Base-by-base conservation (phyloP, 2,888 invertebrate species). In the Cheiracanthium punctorium region DNA sequence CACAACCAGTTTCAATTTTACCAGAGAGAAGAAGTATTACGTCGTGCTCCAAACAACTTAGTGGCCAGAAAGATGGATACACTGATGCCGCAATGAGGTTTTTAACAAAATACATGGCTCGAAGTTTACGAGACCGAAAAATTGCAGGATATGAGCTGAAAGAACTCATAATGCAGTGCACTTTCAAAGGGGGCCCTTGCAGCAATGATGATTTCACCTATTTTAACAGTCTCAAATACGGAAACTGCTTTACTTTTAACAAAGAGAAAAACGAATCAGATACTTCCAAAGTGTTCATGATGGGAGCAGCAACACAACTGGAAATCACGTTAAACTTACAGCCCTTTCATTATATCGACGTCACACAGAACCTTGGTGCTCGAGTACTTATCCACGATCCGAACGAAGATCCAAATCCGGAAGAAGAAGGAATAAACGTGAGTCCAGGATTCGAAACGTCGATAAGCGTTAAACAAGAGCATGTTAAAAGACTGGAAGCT, bases 211-310 rank as follows among this genome's bases (percentile, higher is more conserved):
- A 70, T 0, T 70, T 82, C 5, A 41, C 8, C 10, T 29, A 48
- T 17, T 82, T 82, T 12, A 41, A 75, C 24, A 82, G 41, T 14
- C 37, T 82, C 1, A 43, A 33, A 33, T 82, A 67, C 41, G 75
- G 81, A 8, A 75, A 82, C 29, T 80, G 80, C 28, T 80, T 32
- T 43, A 80, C 80, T n/a, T 80, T 80, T 48, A 82, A 69, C 28
- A 71, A 58, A 24, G 24, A n/a, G 30, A 28, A 8, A n/a, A 20
- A 32, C 24, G 7, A 24, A 24, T 58, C 58, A 7, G 28, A 37
- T 17, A 10, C n/a, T 1, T 20, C 32, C 0, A 20, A 24, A 4
- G 14, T 37, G 2, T 32, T 43, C 7, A 12, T 41, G 0, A 12
- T 5, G 14, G 14, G 10, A 10, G 7, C 12, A 1, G 29, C 1